Percentiles rank a stretch among this genome's conserved stretches.
Evolutionary conservation across 2,797 vertebrate genomes (phyloP).

Genomic region (Poeciliopsis infans): DNA sequence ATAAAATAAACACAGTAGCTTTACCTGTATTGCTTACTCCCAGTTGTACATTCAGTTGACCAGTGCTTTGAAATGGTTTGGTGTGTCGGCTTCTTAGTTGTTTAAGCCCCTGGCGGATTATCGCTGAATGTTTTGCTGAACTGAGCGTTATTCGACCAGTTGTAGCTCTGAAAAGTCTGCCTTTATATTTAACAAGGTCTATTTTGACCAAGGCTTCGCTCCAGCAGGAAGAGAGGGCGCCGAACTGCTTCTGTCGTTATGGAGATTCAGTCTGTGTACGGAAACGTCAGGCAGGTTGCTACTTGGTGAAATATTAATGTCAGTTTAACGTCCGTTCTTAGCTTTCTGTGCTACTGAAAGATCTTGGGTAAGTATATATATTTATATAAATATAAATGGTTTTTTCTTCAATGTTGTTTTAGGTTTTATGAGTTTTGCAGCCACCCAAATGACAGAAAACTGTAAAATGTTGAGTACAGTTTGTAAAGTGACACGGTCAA

Average conservation of each 20-base stretch:
- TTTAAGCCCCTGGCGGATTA: constrained; percentile 65
- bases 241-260: constrained; percentile 55
- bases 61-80: constrained; percentile 26
- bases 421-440: not conserved
- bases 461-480: too few species aligned
- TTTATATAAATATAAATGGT: not conserved
- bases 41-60: not conserved
- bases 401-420: not conserved
- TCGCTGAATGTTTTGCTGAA: constrained; percentile 42
- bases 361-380: not conserved
- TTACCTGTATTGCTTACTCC: not conserved
- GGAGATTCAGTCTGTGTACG: constrained; percentile 66
- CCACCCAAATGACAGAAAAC: not conserved
- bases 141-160: constrained; percentile 17
- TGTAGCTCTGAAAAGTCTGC: constrained; percentile 5
- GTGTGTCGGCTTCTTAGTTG: constrained; percentile 47
- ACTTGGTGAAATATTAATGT: constrained; percentile 49
- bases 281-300: constrained; percentile 46
- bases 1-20: not conserved
- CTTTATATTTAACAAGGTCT: not conserved
- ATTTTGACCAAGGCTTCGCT: not conserved
- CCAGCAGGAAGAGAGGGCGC: constrained; percentile 29
- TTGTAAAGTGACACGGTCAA: too few species aligned
- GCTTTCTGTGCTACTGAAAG: not conserved
- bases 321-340: not conserved